Conservation (phyloP, 1,140 invertebrate genomes). For the Glossosoma conforme region DNA sequence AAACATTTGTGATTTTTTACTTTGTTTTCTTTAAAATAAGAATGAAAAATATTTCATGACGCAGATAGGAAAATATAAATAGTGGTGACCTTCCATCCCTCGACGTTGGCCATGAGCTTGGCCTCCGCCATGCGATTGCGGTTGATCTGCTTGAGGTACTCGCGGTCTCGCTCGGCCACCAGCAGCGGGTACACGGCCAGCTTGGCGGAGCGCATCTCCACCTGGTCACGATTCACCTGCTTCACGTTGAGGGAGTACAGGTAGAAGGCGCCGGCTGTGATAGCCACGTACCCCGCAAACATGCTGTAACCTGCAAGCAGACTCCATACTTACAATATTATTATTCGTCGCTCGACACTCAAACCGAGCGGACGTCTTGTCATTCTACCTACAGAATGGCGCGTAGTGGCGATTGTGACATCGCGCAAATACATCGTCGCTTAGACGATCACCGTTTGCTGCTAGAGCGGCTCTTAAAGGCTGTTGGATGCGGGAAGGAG, state of each 20-base stretch:
- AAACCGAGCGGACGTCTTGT: no score
- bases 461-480: no score
- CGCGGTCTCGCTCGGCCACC: slow-evolving; percentile 74
- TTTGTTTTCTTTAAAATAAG: no score
- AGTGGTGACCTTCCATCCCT: slow-evolving; percentile 67
- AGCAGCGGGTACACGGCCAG: slow-evolving; percentile 72
- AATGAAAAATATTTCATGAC: background rate
- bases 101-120: slow-evolving; percentile 81
- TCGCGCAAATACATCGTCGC: no score
- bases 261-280: slow-evolving; percentile 54
- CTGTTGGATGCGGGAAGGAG: no score
- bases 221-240: slow-evolving; percentile 49
- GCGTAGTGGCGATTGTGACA: no score
- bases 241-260: slow-evolving; percentile 55
- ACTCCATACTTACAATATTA: no score
- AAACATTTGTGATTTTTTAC: background rate
- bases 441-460: no score
- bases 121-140: slow-evolving; percentile 79
- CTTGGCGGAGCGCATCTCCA: slow-evolving; percentile 70
- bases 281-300: slow-evolving; percentile 56
- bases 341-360: no score
- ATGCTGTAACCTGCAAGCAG: slow-evolving; percentile 52
- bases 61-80: background rate
- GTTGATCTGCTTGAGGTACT: slow-evolving; percentile 74
- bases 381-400: no score